A percentile compares a stretch with the other conserved stretches of the same genome.
These are phyloP conservation scores for Drosophila paranaensis DNA, from an alignment of 2,888 invertebrate species.

Conservation along the genomic window DNA sequence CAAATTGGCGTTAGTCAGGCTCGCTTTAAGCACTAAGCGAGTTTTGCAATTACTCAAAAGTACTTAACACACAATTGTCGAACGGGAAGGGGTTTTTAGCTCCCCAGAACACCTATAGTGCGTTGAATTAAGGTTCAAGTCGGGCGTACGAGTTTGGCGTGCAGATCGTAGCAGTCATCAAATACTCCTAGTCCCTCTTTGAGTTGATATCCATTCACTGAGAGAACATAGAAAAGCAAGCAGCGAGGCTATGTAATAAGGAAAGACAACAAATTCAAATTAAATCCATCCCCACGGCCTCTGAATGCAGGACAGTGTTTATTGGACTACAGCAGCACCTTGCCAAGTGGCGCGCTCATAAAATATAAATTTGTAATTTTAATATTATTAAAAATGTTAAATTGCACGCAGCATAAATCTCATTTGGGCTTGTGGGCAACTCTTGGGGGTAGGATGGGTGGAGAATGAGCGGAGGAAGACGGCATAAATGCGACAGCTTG, in stretches of 20 bases:
- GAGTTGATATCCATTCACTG: neutral
- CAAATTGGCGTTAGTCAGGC: constrained; percentile 71
- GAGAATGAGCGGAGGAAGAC: constrained; percentile 11
- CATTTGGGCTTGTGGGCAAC: constrained; percentile 47
- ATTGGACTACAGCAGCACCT: constrained; percentile 69
- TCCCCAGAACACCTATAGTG: neutral
- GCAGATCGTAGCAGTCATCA: neutral
- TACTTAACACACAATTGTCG: constrained; percentile 70
- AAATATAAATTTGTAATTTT: constrained; percentile 76
- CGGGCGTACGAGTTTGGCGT: too few species aligned
- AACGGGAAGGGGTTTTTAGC: constrained; percentile 25
- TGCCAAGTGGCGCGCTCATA: constrained; percentile 41
- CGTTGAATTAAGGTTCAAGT: constrained; percentile 2
- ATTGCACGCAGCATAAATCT: constrained; percentile 74
- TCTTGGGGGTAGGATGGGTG: constrained; percentile 10
- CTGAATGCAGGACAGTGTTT: constrained; percentile 52
- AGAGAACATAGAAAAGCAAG: neutral
- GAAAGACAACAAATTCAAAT: constrained; percentile 49
- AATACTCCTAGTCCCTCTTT: neutral
- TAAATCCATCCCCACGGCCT: constrained; percentile 27
- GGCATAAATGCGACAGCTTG: constrained; percentile 58
- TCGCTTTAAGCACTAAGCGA: constrained; percentile 27
- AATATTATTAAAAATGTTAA: constrained; percentile 78
- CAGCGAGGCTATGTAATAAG: constrained; percentile 6
- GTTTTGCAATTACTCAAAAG: constrained; percentile 67